These are phyloP conservation scores for Acridotheres tristis DNA, from an alignment of 2,797 vertebrate genomes.

Conservation along the genomic window DNA sequence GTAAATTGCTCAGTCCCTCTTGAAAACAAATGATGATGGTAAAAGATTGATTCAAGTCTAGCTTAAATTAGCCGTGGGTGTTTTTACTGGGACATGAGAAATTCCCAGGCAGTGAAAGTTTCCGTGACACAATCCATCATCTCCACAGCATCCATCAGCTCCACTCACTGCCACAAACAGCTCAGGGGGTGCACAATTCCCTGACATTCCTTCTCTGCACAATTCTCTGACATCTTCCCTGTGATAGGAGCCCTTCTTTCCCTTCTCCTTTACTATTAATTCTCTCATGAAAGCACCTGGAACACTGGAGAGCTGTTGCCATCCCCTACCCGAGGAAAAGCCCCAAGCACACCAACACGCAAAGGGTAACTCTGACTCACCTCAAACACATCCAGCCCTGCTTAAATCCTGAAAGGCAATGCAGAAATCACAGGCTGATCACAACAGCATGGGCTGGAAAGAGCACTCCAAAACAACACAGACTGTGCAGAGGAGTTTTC, in stretches of 20 bases:
- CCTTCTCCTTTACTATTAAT: background rate
- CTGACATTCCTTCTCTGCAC: background rate
- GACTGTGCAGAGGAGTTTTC: background rate
- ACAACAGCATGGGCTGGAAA: fast-evolving
- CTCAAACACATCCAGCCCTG: background rate
- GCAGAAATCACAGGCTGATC: background rate
- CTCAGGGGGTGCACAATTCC: background rate
- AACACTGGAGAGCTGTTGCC: background rate
- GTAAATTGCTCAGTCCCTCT: background rate
- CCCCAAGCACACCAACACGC: background rate
- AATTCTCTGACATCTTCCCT: background rate
- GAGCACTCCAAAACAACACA: background rate
- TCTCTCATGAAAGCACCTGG: background rate
- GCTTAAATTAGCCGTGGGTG: background rate
- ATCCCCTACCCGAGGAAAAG: background rate
- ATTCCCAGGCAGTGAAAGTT: background rate
- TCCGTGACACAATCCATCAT: background rate
- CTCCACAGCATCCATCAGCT: background rate
- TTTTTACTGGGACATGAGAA: background rate
- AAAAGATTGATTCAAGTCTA: background rate
- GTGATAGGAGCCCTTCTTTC: background rate
- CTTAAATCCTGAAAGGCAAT: background rate
- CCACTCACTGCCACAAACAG: background rate
- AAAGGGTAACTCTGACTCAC: background rate
- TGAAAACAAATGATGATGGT: background rate